Base-by-base conservation (phyloP, 2,113 vertebrate genomes). In the Pelusios castaneus region DNA sequence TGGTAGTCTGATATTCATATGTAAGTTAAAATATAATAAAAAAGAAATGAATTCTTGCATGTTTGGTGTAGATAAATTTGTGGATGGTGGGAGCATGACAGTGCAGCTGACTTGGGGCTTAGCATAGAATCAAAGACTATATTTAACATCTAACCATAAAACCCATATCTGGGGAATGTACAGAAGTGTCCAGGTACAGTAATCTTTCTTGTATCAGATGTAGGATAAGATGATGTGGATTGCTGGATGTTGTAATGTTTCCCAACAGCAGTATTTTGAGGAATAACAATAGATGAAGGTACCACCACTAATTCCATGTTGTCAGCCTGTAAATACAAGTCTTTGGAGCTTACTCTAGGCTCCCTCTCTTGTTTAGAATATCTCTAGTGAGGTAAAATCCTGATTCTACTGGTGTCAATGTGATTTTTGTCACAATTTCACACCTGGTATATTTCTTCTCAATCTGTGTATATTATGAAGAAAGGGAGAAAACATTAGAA, bases 231-330 rank as follows among this genome's bases (percentile, higher is more conserved):
- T 95, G 88, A 92, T 51, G 58, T 78, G 89, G 82, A 92, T 95
- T 97, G 92, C 86, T 95, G 89, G 92, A 95, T 94, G 91, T 85
- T 92, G 93, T 91, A 94, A 95, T 94, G 95, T 95, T 95, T 91
- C 91, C 92, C 63, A 76, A 88, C 87, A 95, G 94, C 92, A 94
- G 94, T 91, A 89, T 90, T 87, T 95, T 97, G 91, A 83, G 77
- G 88, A 94, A 95, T 95, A 97, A 94, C 95, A 97, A 96, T 91
- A 95, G 87, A 82, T 90, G 95, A 91, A 93, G 94, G 45, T 95
- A 92, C 93, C 93, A 95, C 91, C 92, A 91, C 91, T 93, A 97
- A 95, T 97, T 95, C 90, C 34, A 29, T 89, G 91, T 87, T 95
- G 92, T 94, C 96, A 95, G 84, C 31, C 73, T 82, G 80, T 77